Conservation (phyloP, 2,888 invertebrate genomes). For the Drosophila borborema region DNA sequence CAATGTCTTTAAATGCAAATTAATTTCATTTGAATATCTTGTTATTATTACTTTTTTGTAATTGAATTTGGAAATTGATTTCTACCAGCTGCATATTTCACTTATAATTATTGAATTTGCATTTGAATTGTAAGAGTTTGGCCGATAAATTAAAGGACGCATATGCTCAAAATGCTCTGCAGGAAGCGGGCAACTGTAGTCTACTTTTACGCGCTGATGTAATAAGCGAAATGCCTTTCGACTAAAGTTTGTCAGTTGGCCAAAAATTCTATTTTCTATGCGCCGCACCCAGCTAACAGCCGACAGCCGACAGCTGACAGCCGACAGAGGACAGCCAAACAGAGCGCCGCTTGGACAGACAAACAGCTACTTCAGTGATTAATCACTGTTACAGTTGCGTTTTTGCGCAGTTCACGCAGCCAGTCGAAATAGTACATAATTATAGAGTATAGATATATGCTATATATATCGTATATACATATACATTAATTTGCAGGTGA, state of each 20-base stretch:
- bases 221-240: constrained; percentile 52
- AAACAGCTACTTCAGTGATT: constrained; percentile 45
- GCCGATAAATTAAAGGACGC: constrained; percentile 1
- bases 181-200: constrained; percentile 13
- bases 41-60: constrained; percentile 30
- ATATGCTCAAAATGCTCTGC: not conserved
- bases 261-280: constrained; percentile 32
- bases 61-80: constrained; percentile 58
- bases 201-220: constrained; percentile 72
- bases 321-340: not conserved
- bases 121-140: constrained; percentile 5
- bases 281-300: constrained; percentile 55
- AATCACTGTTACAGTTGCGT: constrained; percentile 65
- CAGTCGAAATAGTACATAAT: not conserved
- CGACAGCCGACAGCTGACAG: not conserved
- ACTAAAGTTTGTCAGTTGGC: constrained; percentile 54
- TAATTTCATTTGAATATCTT: constrained; percentile 24
- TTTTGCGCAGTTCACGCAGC: constrained; percentile 34
- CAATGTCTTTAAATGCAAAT: constrained; percentile 47
- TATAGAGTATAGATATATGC: not conserved
- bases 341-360: constrained; percentile 4
- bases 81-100: constrained; percentile 26
- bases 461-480: not conserved
- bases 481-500: constrained; percentile 1
- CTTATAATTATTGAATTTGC: constrained; percentile 41